A percentile compares a stretch with the other conserved stretches of the same genome.
Evolutionary conservation across 1,140 invertebrate genomes (phyloP).

Genomic region (Nasonia longicornis): DNA sequence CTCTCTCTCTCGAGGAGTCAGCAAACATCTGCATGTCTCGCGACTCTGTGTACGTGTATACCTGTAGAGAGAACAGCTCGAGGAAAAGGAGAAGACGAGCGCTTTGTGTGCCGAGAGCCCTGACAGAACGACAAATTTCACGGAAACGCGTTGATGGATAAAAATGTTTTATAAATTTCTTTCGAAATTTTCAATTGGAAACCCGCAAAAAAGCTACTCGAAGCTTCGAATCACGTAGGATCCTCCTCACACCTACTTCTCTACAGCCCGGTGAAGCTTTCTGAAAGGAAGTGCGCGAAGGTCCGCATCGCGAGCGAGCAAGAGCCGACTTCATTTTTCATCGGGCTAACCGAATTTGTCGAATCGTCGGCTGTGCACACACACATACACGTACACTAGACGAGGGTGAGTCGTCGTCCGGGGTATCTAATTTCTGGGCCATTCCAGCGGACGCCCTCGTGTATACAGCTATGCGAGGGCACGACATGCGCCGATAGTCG

Average conservation of each 20-base stretch:
- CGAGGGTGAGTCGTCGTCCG: conserved; percentile 54
- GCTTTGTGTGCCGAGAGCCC: no score
- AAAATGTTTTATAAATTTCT: no score
- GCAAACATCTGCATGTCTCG: conserved; percentile 38
- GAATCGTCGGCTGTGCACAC: conserved; percentile 50
- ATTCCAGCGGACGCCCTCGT: conserved; percentile 57
- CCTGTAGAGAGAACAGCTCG: background rate
- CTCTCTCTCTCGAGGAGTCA: conserved; percentile 30
- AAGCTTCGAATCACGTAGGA: background rate
- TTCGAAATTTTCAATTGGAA: no score
- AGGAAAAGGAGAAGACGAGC: background rate
- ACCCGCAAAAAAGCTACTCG: background rate
- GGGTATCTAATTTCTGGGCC: conserved; percentile 64
- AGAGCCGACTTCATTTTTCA: conserved; percentile 61
- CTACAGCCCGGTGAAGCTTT: background rate
- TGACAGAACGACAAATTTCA: no score
- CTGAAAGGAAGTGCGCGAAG: background rate
- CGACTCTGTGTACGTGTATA: background rate
- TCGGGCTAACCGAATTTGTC: conserved; percentile 65
- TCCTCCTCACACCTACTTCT: background rate
- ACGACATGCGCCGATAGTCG: conserved; percentile 48
- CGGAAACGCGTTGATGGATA: no score
- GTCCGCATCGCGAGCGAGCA: background rate
- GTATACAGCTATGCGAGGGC: no score
- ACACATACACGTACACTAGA: background rate